Evolutionary conservation across 2,888 invertebrate genomes (phyloP).

Genomic region (Dynastes hyllus): DNA sequence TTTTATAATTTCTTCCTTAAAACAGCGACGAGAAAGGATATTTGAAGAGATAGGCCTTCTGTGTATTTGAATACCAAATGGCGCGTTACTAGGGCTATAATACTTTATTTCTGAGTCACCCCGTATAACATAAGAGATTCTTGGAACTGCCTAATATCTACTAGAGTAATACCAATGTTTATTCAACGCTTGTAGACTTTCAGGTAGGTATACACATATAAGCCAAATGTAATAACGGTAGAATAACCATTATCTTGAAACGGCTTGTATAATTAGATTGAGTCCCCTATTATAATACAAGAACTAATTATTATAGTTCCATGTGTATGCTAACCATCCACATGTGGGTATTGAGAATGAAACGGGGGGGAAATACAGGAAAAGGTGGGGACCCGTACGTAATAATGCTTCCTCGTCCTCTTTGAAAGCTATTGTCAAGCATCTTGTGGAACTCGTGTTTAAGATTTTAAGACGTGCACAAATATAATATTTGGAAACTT

Average conservation of each 20-base stretch:
- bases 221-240: conserved; percentile 10
- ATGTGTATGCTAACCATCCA: too few relatives aligned
- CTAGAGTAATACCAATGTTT: background rate
- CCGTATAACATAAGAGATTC: too few relatives aligned
- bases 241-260: conserved; percentile 15
- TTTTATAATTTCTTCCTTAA: too few relatives aligned
- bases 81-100: too few relatives aligned
- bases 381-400: too few relatives aligned
- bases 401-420: background rate
- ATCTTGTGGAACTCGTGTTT: conserved; percentile 12
- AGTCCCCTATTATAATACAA: conserved; percentile 14
- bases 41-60: too few relatives aligned
- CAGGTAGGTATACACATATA: conserved; percentile 9
- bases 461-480: conserved; percentile 11
- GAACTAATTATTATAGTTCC: conserved; percentile 21
- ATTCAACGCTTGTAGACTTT: conserved; percentile 5
- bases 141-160: background rate
- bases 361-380: background rate
- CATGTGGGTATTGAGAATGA: background rate
- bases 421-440: background rate
- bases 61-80: too few relatives aligned
- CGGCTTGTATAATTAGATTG: conserved; percentile 21
- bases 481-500: conserved; percentile 32
- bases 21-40: too few relatives aligned
- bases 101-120: too few relatives aligned